phyloP scores from a whole-genome alignment of 2,888 invertebrate species.

The Patella pellucida region DNA sequence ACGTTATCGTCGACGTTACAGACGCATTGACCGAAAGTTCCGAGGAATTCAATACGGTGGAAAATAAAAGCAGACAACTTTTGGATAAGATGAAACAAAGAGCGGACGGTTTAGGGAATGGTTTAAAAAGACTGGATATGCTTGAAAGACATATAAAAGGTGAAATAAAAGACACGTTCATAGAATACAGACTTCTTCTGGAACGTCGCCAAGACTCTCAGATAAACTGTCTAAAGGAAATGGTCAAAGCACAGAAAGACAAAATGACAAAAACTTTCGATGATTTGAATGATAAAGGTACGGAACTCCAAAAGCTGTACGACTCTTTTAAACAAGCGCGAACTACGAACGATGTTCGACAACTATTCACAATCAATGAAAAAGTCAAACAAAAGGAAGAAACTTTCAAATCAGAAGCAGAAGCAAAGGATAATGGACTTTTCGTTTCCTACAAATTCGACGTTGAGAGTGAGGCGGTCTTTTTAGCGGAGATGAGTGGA shows the following conservation, averaged over 20 bases:
- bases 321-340: slow-evolving; percentile 54
- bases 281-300: slow-evolving; percentile 55
- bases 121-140: slow-evolving; percentile 62
- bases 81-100: slow-evolving; percentile 55
- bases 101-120: slow-evolving; percentile 58
- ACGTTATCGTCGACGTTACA: slow-evolving; percentile 57
- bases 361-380: slow-evolving; percentile 56
- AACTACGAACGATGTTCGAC: slow-evolving; percentile 53
- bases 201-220: slow-evolving; percentile 60
- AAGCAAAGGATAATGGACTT: slow-evolving; percentile 52
- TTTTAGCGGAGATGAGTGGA: slow-evolving; percentile 59
- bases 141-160: slow-evolving; percentile 53
- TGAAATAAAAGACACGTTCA: slow-evolving; percentile 62
- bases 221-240: slow-evolving; percentile 50
- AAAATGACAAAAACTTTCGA: slow-evolving; percentile 55
- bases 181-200: slow-evolving; percentile 59
- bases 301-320: slow-evolving; percentile 56
- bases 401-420: slow-evolving; percentile 46
- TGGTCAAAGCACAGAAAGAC: slow-evolving; percentile 55
- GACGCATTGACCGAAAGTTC: slow-evolving; percentile 56
- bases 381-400: slow-evolving; percentile 53
- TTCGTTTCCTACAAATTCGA: slow-evolving; percentile 55
- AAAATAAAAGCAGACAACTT: slow-evolving; percentile 48
- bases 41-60: slow-evolving; percentile 54
- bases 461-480: slow-evolving; percentile 54